Evolutionary conservation across 1,140 invertebrate species (phyloP), one percentile per base, ranked within the genome.

Genomic region (Manduca sexta): DNA sequence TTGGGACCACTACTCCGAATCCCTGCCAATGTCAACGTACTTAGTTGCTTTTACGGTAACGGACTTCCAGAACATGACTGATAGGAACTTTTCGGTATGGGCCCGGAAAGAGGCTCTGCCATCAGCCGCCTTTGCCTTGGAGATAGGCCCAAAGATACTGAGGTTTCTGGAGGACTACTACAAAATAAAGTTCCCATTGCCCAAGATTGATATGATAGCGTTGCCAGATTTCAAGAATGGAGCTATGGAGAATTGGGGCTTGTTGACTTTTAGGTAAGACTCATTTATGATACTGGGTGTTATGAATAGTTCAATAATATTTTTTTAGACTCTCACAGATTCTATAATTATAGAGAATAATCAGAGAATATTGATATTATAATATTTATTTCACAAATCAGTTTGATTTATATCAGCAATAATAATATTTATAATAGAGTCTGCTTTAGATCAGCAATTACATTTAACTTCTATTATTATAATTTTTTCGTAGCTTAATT

Each of bases 211-310:
- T 82, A 93, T 97, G 89, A 91, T 97, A 2, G 97, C 96, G 0
- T 79, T 98, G 40, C 96, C 97, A 0, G 96, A 98, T 82, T 98
- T 98, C 68, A 90, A 91, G 39, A 94, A 94, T n/a, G 97, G 95
- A 0, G 97, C 94, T 1, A 96, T 95, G 94, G 94, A 95, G 69
- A 95, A 95, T 74, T 95, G 94, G 93, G 94, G 94, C 1, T 75
- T 98, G 0, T 91, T 98, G n/a, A 98, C 95, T 1, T 98, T 95
- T 81, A 91, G 93, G 94, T 93, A 73, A 70, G 56, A 59, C 10
- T 16, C 33, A 42, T 49, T 50, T n/a, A n/a, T n/a, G n/a, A n/a
- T n/a, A n/a, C n/a, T n/a, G n/a, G n/a, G n/a, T n/a, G n/a, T n/a
- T n/a, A n/a, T n/a, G n/a, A n/a, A n/a, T n/a, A n/a, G n/a, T n/a